Evolutionary conservation across 1,140 invertebrate genomes (phyloP).

Genomic region (Habropoda laboriosa): DNA sequence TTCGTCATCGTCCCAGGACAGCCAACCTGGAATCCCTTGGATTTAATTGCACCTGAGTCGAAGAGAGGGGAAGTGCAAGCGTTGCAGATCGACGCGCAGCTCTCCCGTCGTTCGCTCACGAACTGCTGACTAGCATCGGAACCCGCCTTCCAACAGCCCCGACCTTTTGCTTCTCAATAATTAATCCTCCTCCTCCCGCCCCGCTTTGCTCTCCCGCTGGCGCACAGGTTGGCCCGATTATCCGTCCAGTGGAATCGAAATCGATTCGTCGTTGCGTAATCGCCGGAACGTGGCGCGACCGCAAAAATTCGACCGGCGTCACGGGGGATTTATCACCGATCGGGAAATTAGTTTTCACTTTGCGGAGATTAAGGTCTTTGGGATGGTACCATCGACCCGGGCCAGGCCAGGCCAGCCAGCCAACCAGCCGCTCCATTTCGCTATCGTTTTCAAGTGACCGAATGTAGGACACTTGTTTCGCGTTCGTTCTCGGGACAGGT

Average conservation of each 20-base stretch:
- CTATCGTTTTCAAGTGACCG: neutral
- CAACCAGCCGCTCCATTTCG: neutral
- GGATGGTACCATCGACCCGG: neutral
- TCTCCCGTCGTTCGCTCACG: too few species aligned
- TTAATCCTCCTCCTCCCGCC: too few species aligned
- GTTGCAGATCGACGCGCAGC: constrained; percentile 22
- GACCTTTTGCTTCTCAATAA: constrained; percentile 53
- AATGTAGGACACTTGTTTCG: too few species aligned
- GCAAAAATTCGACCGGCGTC: constrained; percentile 5
- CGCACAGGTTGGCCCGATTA: constrained; percentile 4
- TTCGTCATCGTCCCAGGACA: constrained; percentile 19
- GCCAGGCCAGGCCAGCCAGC: too few species aligned
- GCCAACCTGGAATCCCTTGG: constrained; percentile 7
- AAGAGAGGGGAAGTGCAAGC: constrained; percentile 19
- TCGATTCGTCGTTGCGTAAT: constrained; percentile 36
- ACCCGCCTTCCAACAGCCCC: constrained; percentile 23
- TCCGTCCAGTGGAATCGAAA: neutral
- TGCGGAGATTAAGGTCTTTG: constrained; percentile 18
- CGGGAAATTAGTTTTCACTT: constrained; percentile 24
- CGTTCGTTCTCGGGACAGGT: too few species aligned
- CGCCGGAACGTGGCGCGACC: neutral
- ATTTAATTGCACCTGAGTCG: constrained; percentile 42
- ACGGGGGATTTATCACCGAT: neutral
- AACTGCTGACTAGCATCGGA: constrained; percentile 44
- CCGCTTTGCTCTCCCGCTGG: too few species aligned